A percentile compares a stretch with the other conserved stretches of the same genome.
Conservation (phyloP, 1,140 invertebrate genomes). For the Diplogasteroides magnus region DNA sequence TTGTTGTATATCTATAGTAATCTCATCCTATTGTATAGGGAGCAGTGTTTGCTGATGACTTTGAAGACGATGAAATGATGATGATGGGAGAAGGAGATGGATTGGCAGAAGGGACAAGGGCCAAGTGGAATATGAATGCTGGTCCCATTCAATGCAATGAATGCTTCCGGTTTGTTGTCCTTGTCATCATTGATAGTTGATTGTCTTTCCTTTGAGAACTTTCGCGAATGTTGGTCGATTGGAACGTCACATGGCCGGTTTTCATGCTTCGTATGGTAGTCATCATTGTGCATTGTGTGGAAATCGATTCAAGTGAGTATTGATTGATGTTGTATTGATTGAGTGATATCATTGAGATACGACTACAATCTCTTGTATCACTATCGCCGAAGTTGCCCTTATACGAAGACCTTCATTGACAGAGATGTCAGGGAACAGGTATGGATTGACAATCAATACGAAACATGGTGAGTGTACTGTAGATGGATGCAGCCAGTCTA, state of each 20-base stretch:
- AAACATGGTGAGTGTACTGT: background rate
- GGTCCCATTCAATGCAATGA: constrained; percentile 19
- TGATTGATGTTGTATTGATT: background rate
- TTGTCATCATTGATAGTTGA: no score
- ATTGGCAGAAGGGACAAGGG: background rate
- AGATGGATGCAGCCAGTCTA: constrained; percentile 24
- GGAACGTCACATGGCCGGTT: constrained; percentile 45
- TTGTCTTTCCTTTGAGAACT: constrained; percentile 21
- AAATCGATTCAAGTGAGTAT: constrained; percentile 30
- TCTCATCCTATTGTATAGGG: constrained; percentile 26
- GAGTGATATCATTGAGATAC: constrained; percentile 41
- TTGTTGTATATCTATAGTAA: no score
- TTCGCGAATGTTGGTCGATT: constrained; percentile 31
- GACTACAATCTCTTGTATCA: constrained; percentile 52
- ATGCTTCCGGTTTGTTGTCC: constrained; percentile 36
- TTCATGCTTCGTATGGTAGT: constrained; percentile 40
- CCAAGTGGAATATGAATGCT: constrained; percentile 10
- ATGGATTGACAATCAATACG: background rate
- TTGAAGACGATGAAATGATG: constrained; percentile 10
- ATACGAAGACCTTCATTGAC: constrained; percentile 41
- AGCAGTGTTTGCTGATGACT: constrained; percentile 38
- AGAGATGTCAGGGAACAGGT: constrained; percentile 42
- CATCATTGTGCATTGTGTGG: constrained; percentile 50
- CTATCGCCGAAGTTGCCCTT: constrained; percentile 46
- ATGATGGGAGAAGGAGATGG: constrained; percentile 9